These are phyloP conservation scores for Cyprinus carpio DNA, from an alignment of 2,113 vertebrate species.

Conservation along the genomic window DNA sequence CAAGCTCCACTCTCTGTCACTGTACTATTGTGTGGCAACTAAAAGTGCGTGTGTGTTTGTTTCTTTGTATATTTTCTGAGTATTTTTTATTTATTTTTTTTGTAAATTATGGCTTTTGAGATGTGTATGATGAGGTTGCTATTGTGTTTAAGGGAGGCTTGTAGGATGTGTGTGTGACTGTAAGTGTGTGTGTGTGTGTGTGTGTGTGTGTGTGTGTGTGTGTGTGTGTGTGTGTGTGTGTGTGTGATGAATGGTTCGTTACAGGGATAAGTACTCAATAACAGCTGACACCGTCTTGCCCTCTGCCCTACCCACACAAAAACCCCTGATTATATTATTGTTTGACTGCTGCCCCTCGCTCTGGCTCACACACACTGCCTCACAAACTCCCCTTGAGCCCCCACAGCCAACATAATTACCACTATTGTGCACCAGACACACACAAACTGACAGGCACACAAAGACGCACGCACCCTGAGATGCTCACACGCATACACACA, in stretches of 20 bases:
- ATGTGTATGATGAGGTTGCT: not conserved
- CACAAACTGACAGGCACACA: slow-evolving; percentile 57
- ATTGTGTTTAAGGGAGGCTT: slow-evolving; percentile 34
- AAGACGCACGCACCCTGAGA: slow-evolving; percentile 37
- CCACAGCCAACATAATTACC: slow-evolving; percentile 78
- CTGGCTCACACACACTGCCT: slow-evolving; percentile 35
- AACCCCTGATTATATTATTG: slow-evolving; percentile 81
- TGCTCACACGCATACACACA: too few relatives aligned
- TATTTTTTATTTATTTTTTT: too few relatives aligned
- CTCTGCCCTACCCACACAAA: slow-evolving; percentile 78
- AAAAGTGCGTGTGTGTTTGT: not conserved
- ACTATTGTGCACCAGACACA: slow-evolving; percentile 71
- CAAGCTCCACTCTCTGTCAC: slow-evolving; percentile 5
- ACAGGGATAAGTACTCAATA: slow-evolving; percentile 78
- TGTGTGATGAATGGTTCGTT: slow-evolving; percentile 57
- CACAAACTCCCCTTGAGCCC: slow-evolving; percentile 64
- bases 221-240: slow-evolving; percentile 54
- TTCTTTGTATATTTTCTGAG: slow-evolving; percentile 41
- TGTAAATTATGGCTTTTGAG: slow-evolving; percentile 32
- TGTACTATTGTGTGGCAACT: not conserved
- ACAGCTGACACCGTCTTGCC: slow-evolving; percentile 78
- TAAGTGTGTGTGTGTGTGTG: too few relatives aligned
- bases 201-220: too few relatives aligned
- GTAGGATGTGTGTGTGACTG: slow-evolving; percentile 40
- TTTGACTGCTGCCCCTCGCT: slow-evolving; percentile 73